Evolutionary conservation across 1,140 invertebrate species (phyloP).

Genomic region (Schlechtendalia chinensis): DNA sequence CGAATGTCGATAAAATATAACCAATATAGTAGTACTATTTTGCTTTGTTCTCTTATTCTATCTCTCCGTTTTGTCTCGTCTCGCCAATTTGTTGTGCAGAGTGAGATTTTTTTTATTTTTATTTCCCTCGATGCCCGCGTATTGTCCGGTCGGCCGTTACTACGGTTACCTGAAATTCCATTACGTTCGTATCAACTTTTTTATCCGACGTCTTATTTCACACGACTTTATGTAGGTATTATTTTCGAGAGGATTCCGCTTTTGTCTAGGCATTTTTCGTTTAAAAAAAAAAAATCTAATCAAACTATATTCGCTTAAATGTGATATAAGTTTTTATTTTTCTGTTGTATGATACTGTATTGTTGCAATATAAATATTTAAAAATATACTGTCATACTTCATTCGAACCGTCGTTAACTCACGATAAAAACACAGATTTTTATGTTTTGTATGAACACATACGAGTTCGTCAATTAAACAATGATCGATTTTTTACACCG

Average conservation of each 20-base stretch:
- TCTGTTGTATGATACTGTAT: too few relatives aligned
- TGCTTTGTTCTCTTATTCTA: not conserved
- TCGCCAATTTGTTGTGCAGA: not conserved
- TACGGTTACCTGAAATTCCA: conserved; percentile 12
- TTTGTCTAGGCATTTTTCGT: not conserved
- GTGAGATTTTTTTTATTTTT: not conserved
- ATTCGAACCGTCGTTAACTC: too few relatives aligned
- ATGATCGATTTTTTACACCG: too few relatives aligned
- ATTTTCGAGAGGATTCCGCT: not conserved
- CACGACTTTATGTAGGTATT: not conserved
- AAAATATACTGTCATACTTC: too few relatives aligned
- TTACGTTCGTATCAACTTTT: conserved; percentile 20
- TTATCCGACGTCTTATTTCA: not conserved
- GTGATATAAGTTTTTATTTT: not conserved
- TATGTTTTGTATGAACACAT: too few relatives aligned
- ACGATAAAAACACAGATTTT: too few relatives aligned
- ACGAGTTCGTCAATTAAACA: too few relatives aligned
- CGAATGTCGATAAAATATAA: not conserved
- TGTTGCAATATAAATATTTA: too few relatives aligned
- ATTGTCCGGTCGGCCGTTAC: not conserved
- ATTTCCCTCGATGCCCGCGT: not conserved
- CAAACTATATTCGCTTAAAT: not conserved
- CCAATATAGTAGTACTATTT: not conserved
- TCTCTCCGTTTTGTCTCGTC: not conserved
- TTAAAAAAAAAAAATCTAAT: not conserved